Percentiles rank a stretch among this genome's conserved stretches.
These are phyloP conservation scores for Himalopsyche anomala DNA, from an alignment of 2,888 invertebrate species.

Conservation along the genomic window DNA sequence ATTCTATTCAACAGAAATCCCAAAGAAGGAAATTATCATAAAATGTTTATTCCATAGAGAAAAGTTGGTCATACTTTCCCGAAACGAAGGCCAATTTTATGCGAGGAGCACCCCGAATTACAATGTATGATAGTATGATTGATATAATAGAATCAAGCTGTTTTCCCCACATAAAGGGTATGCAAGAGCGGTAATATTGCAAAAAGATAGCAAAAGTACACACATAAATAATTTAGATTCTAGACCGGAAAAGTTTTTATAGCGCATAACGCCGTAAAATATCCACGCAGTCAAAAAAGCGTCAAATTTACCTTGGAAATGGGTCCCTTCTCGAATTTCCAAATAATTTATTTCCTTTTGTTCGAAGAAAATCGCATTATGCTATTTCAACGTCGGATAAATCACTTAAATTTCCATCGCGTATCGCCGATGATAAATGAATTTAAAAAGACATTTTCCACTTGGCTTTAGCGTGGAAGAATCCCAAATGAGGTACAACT, in stretches of 20 bases:
- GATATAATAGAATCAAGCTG: slow-evolving; percentile 43
- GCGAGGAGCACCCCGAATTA: slow-evolving; percentile 18
- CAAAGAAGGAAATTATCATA: too few species aligned
- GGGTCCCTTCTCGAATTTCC: slow-evolving; percentile 45
- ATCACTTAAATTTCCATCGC: slow-evolving; percentile 64
- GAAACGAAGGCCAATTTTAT: too few species aligned
- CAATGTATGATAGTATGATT: slow-evolving; percentile 40
- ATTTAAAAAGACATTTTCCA: slow-evolving; percentile 62
- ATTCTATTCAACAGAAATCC: too few species aligned
- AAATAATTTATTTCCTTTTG: slow-evolving; percentile 62
- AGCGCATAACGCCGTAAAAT: slow-evolving; percentile 43
- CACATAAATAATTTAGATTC: slow-evolving; percentile 43
- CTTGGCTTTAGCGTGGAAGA: slow-evolving; percentile 48
- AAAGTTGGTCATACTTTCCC: slow-evolving; percentile 10
- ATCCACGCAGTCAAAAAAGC: slow-evolving; percentile 40
- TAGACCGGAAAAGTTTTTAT: slow-evolving; percentile 43
- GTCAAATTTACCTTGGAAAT: slow-evolving; percentile 44
- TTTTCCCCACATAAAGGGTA: slow-evolving; percentile 41
- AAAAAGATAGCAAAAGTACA: slow-evolving; percentile 43
- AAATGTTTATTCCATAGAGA: too few species aligned
- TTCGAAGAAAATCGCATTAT: slow-evolving; percentile 63
- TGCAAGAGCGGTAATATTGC: slow-evolving; percentile 40
- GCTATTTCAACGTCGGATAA: slow-evolving; percentile 63
- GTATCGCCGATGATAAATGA: slow-evolving; percentile 64
- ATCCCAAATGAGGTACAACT: slow-evolving; percentile 50